Evolutionary conservation across 2,888 invertebrate genomes (phyloP), one percentile per base, ranked within the genome.

Genomic region (Cataglyphis livida): DNA sequence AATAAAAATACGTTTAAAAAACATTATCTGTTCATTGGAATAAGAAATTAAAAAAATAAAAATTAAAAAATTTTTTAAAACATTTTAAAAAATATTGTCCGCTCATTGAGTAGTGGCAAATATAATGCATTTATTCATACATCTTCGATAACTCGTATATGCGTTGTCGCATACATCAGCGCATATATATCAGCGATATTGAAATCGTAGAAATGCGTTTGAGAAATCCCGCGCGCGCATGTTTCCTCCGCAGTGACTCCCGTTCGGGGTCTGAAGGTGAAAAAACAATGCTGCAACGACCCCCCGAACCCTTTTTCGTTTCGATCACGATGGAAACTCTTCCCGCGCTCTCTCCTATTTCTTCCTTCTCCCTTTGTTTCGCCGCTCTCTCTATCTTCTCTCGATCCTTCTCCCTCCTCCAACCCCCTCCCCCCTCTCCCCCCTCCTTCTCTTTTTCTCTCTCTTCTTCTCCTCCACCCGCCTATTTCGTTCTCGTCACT

Each of bases 221-320:
- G 66, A 81, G 66, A 81, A 48, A 64, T 44, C 74, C 79, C 65
- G 70, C 41, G 15, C 18, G 44, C 44, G 18, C n/a, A 7, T n/a
- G 75, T 81, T 65, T 76, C 70, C 64, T 84, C 82, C 83, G 71
- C 70, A 59, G 74, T 25, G 76, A 81, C 84, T 75, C 75, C 59
- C 62, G 59, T 62, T 71, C 88, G 81, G 81, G 83, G 83, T 82
- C 86, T 68, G 81, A 79, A 90, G 88, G 83, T 85, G 90, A 88
- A 90, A 90, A 90, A 90, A 90, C 88, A 91, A 90, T 89, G 87
- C 84, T 66, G 85, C 78, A 76, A 82, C 87, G 90, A 88, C 87
- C 41, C 87, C 41, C 89, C 85, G 84, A 88, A 86, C 83, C 84
- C 87, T 86, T 83, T 83, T 85, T 84, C 85, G 86, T 85, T 84